Conservation (phyloP, 2,888 invertebrate genomes). For the Galerucella nymphaeae region DNA sequence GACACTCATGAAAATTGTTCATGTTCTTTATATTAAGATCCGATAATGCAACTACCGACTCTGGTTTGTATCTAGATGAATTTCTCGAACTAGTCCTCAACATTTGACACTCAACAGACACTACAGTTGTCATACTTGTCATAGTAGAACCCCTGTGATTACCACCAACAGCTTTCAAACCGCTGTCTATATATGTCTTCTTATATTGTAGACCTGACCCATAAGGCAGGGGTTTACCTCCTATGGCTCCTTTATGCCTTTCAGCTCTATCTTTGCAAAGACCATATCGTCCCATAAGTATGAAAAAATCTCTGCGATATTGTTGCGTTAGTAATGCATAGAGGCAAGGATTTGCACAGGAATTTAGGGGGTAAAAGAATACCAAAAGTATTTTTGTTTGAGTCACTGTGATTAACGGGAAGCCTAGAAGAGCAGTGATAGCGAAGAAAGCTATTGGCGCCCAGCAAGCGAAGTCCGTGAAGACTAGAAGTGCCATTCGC, state of each 20-base stretch:
- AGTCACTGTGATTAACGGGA: slow-evolving; percentile 70
- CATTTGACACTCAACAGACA: slow-evolving; percentile 62
- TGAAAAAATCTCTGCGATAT: slow-evolving; percentile 71
- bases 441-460: slow-evolving; percentile 77
- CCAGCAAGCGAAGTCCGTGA: slow-evolving; percentile 73
- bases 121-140: slow-evolving; percentile 62
- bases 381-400: slow-evolving; percentile 71
- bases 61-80: slow-evolving; percentile 52
- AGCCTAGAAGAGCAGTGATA: slow-evolving; percentile 72
- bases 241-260: slow-evolving; percentile 65
- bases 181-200: slow-evolving; percentile 44
- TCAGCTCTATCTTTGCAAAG: slow-evolving; percentile 64
- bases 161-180: slow-evolving; percentile 52
- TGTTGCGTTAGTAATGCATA: slow-evolving; percentile 76
- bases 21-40: slow-evolving; percentile 55
- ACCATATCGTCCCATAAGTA: slow-evolving; percentile 67
- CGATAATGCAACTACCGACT: slow-evolving; percentile 55
- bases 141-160: slow-evolving; percentile 60
- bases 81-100: slow-evolving; percentile 55
- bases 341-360: slow-evolving; percentile 76
- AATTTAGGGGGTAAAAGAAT: slow-evolving; percentile 77
- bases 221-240: slow-evolving; percentile 62
- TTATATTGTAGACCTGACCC: slow-evolving; percentile 60
- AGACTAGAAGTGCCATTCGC: slow-evolving; percentile 75
- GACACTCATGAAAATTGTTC: slow-evolving; percentile 53